Base-by-base conservation (phyloP, 2,888 invertebrate species). In the Ormyrus nitidulus region DNA sequence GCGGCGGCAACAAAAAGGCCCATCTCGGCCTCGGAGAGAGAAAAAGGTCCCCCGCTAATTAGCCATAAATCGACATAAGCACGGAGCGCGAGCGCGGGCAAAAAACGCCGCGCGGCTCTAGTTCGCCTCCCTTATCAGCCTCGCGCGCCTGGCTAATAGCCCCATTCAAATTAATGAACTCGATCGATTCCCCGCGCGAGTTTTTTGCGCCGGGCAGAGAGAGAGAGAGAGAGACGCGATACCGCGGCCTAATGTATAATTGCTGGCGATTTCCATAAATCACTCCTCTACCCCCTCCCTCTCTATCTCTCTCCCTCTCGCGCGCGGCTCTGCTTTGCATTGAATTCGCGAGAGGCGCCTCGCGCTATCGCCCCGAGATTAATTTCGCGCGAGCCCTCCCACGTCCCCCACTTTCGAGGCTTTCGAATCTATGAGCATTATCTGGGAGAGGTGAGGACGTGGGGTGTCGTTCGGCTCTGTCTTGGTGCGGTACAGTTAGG, bases 221-320 rank as follows among this genome's bases (percentile, higher is more conserved):
- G 34, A 34, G 34, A 34, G 34, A 4, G 34, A 34, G 34, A 34
- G 34, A 48, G 9, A 76, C 0, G 61, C 61, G 79, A 77, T 73
- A 77, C n/a, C 8, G 8, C 13, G 34, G 10, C 62, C 80, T 73
- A 77, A 80, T 77, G 73, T 66, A 80, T 77, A 80, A 80, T 80
- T 80, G 80, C 72, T 49, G 61, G 64, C 65, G 79, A 80, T 80
- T 80, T 80, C 59, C 80, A 80, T 80, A 80, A 80, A 80, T 80
- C 80, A 80, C 79, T 64, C 53, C 34, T 34, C 34, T 34, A 34
- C 34, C 56, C 19, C 34, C 54, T 61, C 66, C 56, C 56, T 58
- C 59, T 64, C 62, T 19, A 34, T 49, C 19, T 7, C 13, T 6
- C 61, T 0, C 11, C 5, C 7, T 48, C 6, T 48, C 46, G 48